Base-by-base conservation (phyloP, 2,888 invertebrate genomes). In the Tetheella fluctuosa region DNA sequence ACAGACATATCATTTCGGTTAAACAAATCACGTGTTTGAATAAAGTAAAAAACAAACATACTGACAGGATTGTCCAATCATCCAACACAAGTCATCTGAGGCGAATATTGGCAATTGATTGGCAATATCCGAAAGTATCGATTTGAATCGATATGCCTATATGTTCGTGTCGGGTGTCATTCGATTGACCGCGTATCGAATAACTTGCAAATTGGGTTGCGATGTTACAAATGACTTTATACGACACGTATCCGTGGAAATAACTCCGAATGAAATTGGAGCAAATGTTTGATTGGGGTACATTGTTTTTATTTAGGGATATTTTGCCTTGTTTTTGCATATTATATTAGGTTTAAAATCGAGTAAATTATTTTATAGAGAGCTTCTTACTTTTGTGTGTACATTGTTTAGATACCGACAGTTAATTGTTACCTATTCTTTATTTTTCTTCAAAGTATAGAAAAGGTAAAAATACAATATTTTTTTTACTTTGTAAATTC, bases 111-210 rank as follows among this genome's bases (percentile, higher is more conserved):
- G 59, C 69, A 71, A 73, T 72, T 42, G 60, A 65, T 68, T 70
- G 72, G 59, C 70, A 71, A 75, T 72, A 64, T 69, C 63, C 65
- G 63, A 59, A 34, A 56, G 62, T 63, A 69, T 64, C 63, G 63
- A 65, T 64, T 63, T 62, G 57, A 64, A 59, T 59, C 53, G 59
- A 59, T 55, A 52, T 37, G 48, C 17, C 28, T 30, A 23, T 34
- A 39, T 30, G 34, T 15, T 34, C 55, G 34, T 23, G 37, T 23
- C 55, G 57, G 25, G 6, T 53, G 39, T 48, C 59, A 63, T 63
- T 66, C 60, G 66, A 65, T 66, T 65, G 63, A 63, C 60, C 63
- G 59, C 54, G 60, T 48, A 28, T 62, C 61, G 34, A 53, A 61
- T 59, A 37, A 58, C 58, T 57, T 42, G 58, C 48, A 63, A 60